Evolutionary conservation across 2,113 vertebrate species (phyloP).

Genomic region (Corythornis cristatus): DNA sequence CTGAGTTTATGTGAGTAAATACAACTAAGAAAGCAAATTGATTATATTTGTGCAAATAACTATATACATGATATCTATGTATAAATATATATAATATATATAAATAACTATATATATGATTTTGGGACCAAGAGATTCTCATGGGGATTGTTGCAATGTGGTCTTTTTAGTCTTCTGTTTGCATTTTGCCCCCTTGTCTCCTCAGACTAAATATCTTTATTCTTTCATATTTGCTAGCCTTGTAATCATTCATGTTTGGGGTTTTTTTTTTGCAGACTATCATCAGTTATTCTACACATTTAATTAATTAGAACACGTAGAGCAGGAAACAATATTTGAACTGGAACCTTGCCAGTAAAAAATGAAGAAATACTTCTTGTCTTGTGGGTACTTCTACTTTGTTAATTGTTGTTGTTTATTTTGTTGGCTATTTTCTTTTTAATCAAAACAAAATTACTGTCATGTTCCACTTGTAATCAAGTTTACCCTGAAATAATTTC

Average conservation of each 20-base stretch:
- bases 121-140: too few species aligned
- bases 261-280: background rate
- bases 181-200: background rate
- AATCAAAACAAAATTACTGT: background rate
- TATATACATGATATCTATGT: too few species aligned
- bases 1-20: too few species aligned
- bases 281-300: background rate
- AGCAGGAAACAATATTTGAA: background rate
- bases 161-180: background rate
- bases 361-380: background rate
- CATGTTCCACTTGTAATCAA: background rate
- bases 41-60: too few species aligned
- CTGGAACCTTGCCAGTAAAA: background rate
- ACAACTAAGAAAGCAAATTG: too few species aligned
- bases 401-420: too few species aligned
- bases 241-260: background rate
- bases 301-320: background rate
- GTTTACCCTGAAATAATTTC: background rate
- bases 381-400: background rate
- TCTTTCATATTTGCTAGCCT: background rate
- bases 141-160: too few species aligned
- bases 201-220: background rate
- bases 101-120: too few species aligned
- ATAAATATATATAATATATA: too few species aligned
- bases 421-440: background rate